These are phyloP conservation scores for Crenichthys baileyi DNA, from an alignment of 2,797 vertebrate species.

Conservation along the genomic window DNA sequence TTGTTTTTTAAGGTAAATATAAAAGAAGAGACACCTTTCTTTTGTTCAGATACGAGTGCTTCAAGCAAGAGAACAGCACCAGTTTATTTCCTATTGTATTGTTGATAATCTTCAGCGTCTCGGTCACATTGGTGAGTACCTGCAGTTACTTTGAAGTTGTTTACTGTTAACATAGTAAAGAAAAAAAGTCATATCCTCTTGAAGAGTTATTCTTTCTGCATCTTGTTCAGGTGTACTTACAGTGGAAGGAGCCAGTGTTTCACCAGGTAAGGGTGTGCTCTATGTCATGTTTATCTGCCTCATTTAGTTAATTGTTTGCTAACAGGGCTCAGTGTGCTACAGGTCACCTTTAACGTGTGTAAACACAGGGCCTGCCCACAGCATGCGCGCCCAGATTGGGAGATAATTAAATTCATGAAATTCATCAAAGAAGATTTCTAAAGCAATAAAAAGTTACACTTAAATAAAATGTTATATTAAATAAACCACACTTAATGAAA, in stretches of 20 bases:
- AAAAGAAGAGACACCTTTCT: neutral
- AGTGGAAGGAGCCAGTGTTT: slow-evolving; percentile 96
- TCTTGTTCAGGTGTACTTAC: slow-evolving; percentile 88
- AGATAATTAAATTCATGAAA: too few relatives aligned
- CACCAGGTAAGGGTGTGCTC: slow-evolving; percentile 88
- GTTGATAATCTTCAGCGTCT: slow-evolving; percentile 90
- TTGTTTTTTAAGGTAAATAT: neutral
- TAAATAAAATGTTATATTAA: too few relatives aligned
- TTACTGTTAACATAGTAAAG: neutral
- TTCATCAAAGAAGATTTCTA: too few relatives aligned
- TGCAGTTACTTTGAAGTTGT: neutral
- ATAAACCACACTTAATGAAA: too few relatives aligned
- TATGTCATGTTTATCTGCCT: neutral
- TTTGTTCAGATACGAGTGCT: slow-evolving; percentile 93
- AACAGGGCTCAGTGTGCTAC: slow-evolving; percentile 37
- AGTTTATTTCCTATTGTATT: slow-evolving; percentile 87
- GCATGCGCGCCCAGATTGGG: neutral
- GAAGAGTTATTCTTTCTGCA: slow-evolving; percentile 40
- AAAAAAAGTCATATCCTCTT: neutral
- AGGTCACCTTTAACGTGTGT: slow-evolving; percentile 27
- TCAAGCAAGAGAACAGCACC: slow-evolving; percentile 89
- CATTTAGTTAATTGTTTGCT: slow-evolving; percentile 51
- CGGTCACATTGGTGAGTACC: slow-evolving; percentile 91
- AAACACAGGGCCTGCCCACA: slow-evolving; percentile 30
- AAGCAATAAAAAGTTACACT: too few relatives aligned